A percentile compares a stretch with the other conserved stretches of the same genome.
These are phyloP conservation scores for Oncorhynchus mykiss DNA, from an alignment of 2,113 vertebrate genomes.

Conservation along the genomic window DNA sequence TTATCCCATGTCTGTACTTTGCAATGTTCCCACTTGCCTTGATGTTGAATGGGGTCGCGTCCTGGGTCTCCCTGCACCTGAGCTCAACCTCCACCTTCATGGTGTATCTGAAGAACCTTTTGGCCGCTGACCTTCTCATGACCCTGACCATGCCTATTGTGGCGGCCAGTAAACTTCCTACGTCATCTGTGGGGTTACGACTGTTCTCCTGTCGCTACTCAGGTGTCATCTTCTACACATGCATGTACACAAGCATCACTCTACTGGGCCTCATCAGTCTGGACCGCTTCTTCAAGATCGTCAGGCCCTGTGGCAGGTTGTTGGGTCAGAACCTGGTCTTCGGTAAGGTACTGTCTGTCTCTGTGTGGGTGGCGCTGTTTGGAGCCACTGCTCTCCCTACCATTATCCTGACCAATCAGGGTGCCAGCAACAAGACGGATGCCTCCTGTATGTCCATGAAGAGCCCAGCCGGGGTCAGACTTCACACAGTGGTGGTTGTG, in stretches of 20 bases:
- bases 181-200: slow-evolving; percentile 62
- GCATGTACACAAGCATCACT: slow-evolving; percentile 79
- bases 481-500: slow-evolving; percentile 69
- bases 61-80: slow-evolving; percentile 73
- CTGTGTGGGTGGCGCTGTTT: slow-evolving; percentile 74
- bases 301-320: slow-evolving; percentile 69
- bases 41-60: slow-evolving; percentile 40
- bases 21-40: slow-evolving; percentile 31
- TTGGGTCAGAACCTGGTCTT: slow-evolving; percentile 69
- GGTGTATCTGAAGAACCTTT: slow-evolving; percentile 80
- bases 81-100: slow-evolving; percentile 78
- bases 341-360: slow-evolving; percentile 52
- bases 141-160: slow-evolving; percentile 73
- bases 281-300: slow-evolving; percentile 85
- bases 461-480: slow-evolving; percentile 54
- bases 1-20: slow-evolving; percentile 15
- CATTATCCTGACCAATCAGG: slow-evolving; percentile 70
- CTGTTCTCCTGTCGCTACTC: slow-evolving; percentile 72
- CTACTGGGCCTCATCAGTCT: slow-evolving; percentile 81
- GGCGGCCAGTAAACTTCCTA: slow-evolving; percentile 67
- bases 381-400: slow-evolving; percentile 72
- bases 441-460: slow-evolving; percentile 77
- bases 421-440: slow-evolving; percentile 14
- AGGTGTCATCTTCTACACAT: slow-evolving; percentile 66
- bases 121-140: slow-evolving; percentile 78